These are phyloP conservation scores for Epistrophella euchroma DNA, from an alignment of 2,888 invertebrate species.

Conservation along the genomic window DNA sequence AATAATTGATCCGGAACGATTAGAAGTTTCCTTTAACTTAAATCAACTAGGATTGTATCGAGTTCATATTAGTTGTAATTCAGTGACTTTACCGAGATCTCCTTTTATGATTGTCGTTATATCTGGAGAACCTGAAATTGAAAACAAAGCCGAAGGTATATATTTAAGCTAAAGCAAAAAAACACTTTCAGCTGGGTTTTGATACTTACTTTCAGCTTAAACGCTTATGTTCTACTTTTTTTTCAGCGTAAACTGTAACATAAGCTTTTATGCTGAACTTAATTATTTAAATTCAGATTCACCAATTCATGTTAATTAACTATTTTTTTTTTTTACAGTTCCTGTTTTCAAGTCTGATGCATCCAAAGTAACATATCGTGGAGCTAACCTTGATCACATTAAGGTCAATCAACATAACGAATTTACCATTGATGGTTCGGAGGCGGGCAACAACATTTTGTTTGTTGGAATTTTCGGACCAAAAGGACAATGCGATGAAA, in stretches of 20 bases:
- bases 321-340: slow-evolving; percentile 77
- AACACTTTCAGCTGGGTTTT: too few relatives aligned
- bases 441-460: slow-evolving; percentile 93
- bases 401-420: slow-evolving; percentile 81
- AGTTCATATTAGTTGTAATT: slow-evolving; percentile 82
- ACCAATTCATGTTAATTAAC: too few relatives aligned
- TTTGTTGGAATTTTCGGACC: slow-evolving; percentile 98
- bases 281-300: too few relatives aligned
- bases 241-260: too few relatives aligned
- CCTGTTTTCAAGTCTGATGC: slow-evolving; percentile 80
- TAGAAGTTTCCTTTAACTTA: slow-evolving; percentile 79
- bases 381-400: slow-evolving; percentile 80
- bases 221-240: too few relatives aligned
- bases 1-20: slow-evolving; percentile 81
- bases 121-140: slow-evolving; percentile 77
- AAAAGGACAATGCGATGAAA: slow-evolving; percentile 98
- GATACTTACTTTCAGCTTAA: too few relatives aligned
- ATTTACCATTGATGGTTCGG: slow-evolving; percentile 81
- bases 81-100: slow-evolving; percentile 80
- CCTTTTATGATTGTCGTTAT: slow-evolving; percentile 82
- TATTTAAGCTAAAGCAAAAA: not conserved
- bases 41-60: slow-evolving; percentile 81
- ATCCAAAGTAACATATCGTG: slow-evolving; percentile 80
- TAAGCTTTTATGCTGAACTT: too few relatives aligned
- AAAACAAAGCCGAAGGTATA: slow-evolving; percentile 72